Evolutionary conservation across 1,140 invertebrate species (phyloP).

Genomic region (Scaptomyza graminum): DNA sequence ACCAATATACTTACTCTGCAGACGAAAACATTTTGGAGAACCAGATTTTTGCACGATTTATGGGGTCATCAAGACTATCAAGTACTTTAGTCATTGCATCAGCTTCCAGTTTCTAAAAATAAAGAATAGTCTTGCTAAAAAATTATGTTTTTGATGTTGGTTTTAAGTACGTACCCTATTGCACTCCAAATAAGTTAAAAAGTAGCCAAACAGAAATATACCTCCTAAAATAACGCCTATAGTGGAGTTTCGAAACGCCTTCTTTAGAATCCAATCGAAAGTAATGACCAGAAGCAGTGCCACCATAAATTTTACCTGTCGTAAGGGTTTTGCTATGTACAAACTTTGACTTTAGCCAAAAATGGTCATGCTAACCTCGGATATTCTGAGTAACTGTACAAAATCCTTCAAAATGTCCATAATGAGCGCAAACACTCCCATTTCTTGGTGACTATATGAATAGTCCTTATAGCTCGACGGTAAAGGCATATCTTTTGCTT

Average conservation of each 20-base stretch:
- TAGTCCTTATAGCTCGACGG: slow-evolving; percentile 24
- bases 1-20: slow-evolving; percentile 13
- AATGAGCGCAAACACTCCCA: slow-evolving; percentile 44
- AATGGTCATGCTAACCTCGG: slow-evolving; percentile 56
- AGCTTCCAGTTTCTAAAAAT: slow-evolving; percentile 65
- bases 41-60: slow-evolving; percentile 14
- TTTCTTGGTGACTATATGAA: slow-evolving; percentile 21
- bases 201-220: slow-evolving; percentile 62
- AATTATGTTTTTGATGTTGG: not conserved
- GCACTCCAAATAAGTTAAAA: slow-evolving; percentile 73
- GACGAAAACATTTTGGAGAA: slow-evolving; percentile 11
- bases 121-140: not conserved
- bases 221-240: slow-evolving; percentile 47
- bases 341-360: not conserved
- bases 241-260: slow-evolving; percentile 38
- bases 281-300: slow-evolving; percentile 23
- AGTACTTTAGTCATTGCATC: slow-evolving; percentile 64
- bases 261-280: slow-evolving; percentile 51
- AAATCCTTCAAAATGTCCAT: slow-evolving; percentile 62
- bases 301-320: slow-evolving; percentile 67
- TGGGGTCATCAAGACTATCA: slow-evolving; percentile 31
- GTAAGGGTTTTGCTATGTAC: slow-evolving; percentile 2
- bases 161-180: slow-evolving; percentile 57
- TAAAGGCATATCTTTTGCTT: slow-evolving; percentile 35
- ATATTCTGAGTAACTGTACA: slow-evolving; percentile 43